Evolutionary conservation across 53 echinoderm and acorn worm species (phyloP), one percentile per base, ranked within the genome.

Genomic region (Apostichopus leukothele): DNA sequence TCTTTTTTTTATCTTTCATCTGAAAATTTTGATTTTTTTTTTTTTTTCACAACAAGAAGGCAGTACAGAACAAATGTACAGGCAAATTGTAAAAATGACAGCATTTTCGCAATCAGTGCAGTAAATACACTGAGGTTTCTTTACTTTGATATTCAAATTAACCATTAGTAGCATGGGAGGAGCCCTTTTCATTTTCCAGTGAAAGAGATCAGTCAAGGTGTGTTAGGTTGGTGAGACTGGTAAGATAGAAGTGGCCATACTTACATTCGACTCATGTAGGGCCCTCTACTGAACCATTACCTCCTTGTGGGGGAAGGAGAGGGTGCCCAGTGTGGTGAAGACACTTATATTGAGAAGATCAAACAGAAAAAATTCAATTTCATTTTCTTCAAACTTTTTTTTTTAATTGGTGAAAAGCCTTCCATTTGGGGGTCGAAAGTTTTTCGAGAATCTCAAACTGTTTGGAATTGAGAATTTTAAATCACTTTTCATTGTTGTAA

Each of bases 301-400:
- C 81, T 81, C 81, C 81, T 81, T 81, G 39, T 39, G 81, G 81
- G 81, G 51, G 21, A 57, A 81, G 55, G 71, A 71, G 14, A 71
- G 81, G 81, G 81, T 81, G 81, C 54, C 81, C 81, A 54, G 55
- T 54, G 54, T 81, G 81, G 55, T 81, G 81, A 19, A 81, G 81
- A 81, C 54, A 81, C 81, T 81, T 81, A 81, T 81, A 81, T 81
- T 57, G 81, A 81, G 81, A 81, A 81, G 81, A 81, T 81, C 81
- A 81, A 81, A 81, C 81, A 81, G 81, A 81, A 81, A 81, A 53
- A 54, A 55, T 51, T 51, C 51, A 54, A 81, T 81, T 81, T 81
- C 81, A 81, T 81, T 54, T 81, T 54, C 23, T 59, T 59, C 71
- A 71, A 71, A 71, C 71, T 13, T 18, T n/a, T 71, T 71, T 71